These are phyloP conservation scores for Andrena fulva DNA, from an alignment of 2,888 invertebrate genomes.

Conservation along the genomic window DNA sequence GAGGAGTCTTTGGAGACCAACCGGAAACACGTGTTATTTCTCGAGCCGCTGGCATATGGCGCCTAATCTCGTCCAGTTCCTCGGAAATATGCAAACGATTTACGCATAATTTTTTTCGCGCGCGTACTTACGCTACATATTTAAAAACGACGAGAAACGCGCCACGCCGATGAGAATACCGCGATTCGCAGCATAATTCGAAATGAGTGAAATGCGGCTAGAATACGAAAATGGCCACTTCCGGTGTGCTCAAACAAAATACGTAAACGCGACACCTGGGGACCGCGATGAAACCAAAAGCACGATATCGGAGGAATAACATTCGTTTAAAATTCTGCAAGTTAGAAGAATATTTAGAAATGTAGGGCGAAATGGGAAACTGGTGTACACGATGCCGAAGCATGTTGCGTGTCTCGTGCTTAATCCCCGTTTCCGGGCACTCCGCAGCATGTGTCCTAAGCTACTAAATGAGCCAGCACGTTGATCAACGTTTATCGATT, in stretches of 20 bases:
- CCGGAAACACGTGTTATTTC: conserved; percentile 1
- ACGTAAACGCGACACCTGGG: not conserved
- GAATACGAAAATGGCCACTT: not conserved
- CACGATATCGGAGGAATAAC: too few species aligned
- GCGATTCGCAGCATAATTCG: not conserved
- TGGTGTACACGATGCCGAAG: not conserved
- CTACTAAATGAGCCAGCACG: too few species aligned
- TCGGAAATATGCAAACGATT: not conserved
- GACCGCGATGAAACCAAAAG: not conserved
- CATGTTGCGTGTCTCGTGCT: not conserved
- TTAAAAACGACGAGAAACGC: not conserved
- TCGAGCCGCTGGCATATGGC: not conserved
- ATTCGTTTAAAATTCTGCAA: too few species aligned
- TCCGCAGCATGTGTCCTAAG: too few species aligned
- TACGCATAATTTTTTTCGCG: not conserved
- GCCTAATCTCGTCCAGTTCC: not conserved
- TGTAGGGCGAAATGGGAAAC: not conserved
- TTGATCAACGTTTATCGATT: not conserved
- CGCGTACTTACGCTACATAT: not conserved
- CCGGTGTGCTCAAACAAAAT: not conserved
- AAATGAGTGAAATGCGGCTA: not conserved
- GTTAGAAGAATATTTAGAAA: not conserved
- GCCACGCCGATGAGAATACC: too few species aligned
- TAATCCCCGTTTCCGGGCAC: too few species aligned
- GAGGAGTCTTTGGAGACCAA: not conserved